Evolutionary conservation across 2,888 invertebrate genomes (phyloP).

Genomic region (Phortica magna): DNA sequence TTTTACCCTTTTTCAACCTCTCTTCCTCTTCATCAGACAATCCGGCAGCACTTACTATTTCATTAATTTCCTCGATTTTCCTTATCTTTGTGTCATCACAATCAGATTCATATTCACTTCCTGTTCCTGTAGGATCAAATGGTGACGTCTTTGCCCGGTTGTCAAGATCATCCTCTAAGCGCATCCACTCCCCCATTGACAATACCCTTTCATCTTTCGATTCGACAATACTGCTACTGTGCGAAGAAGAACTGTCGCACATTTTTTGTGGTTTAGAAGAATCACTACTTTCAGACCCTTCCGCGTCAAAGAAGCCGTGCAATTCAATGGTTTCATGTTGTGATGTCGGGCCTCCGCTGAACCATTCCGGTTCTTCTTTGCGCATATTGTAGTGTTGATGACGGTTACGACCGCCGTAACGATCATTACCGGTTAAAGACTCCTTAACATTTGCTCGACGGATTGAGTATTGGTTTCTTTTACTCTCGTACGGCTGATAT

Average conservation of each 20-base stretch:
- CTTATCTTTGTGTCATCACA: too few species aligned
- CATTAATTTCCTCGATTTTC: too few species aligned
- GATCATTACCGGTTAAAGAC: slow-evolving; percentile 28
- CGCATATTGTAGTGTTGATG: slow-evolving; percentile 46
- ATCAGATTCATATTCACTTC: slow-evolving; percentile 39
- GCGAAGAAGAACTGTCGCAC: slow-evolving; percentile 48
- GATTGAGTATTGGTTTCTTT: slow-evolving; percentile 37
- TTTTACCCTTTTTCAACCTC: background rate
- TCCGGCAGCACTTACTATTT: too few species aligned
- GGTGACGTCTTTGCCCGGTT: background rate
- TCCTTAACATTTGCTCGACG: slow-evolving; percentile 57
- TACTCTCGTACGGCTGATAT: slow-evolving; percentile 59
- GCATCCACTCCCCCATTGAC: background rate
- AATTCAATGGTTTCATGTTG: slow-evolving; percentile 95
- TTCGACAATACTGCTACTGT: too few species aligned
- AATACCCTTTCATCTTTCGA: slow-evolving; percentile 27
- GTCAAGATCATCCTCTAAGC: background rate
- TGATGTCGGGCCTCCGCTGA: slow-evolving; percentile 92
- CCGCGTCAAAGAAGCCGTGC: slow-evolving; percentile 89
- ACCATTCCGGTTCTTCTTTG: slow-evolving; percentile 93
- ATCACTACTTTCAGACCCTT: slow-evolving; percentile 65
- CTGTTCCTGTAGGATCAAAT: slow-evolving; percentile 13
- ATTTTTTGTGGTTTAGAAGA: slow-evolving; percentile 24
- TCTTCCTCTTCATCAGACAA: background rate
- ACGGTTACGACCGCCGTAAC: slow-evolving; percentile 50